Base-by-base conservation (phyloP, 2,797 vertebrate genomes). In the Acanthiza pusilla region DNA sequence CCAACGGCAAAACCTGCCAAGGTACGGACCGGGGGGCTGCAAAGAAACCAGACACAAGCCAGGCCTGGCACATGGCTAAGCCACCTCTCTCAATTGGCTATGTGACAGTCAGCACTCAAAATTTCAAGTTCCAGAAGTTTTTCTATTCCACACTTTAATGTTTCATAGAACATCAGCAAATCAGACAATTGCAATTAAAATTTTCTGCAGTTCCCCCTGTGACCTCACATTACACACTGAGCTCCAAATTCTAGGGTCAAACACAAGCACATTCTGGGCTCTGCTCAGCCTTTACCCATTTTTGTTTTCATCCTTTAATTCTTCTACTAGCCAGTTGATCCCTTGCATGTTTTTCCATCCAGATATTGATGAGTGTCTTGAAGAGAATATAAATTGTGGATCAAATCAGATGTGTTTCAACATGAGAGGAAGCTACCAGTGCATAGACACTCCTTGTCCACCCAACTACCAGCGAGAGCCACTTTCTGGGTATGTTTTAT, bases 341-440 rank as follows among this genome's bases (percentile, higher is more conserved):
- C 18, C 45, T 11, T 63, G 4, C 42, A 8, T 71, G 15, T 84
- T 80, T 80, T 71, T 88, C 16, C 85, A 20, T 86, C 17, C 96
- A 99, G 99, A 99, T 97, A 89, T 99, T 21, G 99, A 99, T 19
- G 99, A 99, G 94, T 99, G 99, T 89, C 96, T 98, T 36, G 99
- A 99, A 36, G 98, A 99, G 96, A 98, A 98, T 80, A 98, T 99
- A 81, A 98, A 98, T 53, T 99, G 99, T 96, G 99, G 99, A 66
- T 94, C 95, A 2, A 99, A 99, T 91, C 98, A 97, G 76, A 99
- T 99, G 99, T 99, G 99, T 96, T 99, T 99, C 97, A 99, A 99
- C 98, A 98, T 98, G 98, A 98, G 99, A 98, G 99, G 99, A 93
- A 98, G 98, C 96, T 99, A 98, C 98, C 98, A 98, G 88, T 99